These are phyloP conservation scores for Meloidogyne chitwoodi DNA, from an alignment of 1,140 invertebrate genomes.

Conservation along the genomic window DNA sequence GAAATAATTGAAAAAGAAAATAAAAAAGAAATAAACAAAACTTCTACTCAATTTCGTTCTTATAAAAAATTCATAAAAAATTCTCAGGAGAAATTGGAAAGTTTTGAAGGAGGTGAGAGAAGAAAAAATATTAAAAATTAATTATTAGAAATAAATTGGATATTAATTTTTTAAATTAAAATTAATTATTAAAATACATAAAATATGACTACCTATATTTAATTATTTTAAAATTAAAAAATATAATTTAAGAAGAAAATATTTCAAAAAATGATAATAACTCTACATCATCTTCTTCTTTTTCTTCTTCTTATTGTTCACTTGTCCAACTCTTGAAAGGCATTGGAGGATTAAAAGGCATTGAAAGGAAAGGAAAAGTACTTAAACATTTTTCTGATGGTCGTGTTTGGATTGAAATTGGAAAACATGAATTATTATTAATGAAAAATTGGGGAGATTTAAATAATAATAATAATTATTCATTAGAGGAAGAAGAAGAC, in stretches of 20 bases:
- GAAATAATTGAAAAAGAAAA: neutral
- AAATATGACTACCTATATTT: no score
- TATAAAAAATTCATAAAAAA: neutral
- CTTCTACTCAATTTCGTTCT: neutral
- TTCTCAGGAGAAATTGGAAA: neutral
- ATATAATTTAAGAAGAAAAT: neutral
- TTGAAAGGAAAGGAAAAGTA: neutral
- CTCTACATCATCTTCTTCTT: no score
- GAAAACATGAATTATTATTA: neutral
- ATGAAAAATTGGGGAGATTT: neutral
- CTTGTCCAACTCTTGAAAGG: neutral
- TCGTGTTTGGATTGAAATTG: neutral
- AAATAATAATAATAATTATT: neutral
- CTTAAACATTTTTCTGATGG: neutral
- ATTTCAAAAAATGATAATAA: neutral
- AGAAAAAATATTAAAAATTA: neutral
- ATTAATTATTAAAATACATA: no score
- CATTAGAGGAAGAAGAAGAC: no score
- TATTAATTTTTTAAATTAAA: no score
- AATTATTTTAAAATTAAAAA: no score
- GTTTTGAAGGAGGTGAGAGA: neutral
- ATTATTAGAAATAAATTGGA: neutral
- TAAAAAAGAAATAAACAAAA: neutral
- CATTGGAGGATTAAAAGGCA: neutral
- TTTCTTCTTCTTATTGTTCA: neutral